phyloP scores from a whole-genome alignment of 2,797 vertebrate species.

The Aldrovandia affinis region DNA sequence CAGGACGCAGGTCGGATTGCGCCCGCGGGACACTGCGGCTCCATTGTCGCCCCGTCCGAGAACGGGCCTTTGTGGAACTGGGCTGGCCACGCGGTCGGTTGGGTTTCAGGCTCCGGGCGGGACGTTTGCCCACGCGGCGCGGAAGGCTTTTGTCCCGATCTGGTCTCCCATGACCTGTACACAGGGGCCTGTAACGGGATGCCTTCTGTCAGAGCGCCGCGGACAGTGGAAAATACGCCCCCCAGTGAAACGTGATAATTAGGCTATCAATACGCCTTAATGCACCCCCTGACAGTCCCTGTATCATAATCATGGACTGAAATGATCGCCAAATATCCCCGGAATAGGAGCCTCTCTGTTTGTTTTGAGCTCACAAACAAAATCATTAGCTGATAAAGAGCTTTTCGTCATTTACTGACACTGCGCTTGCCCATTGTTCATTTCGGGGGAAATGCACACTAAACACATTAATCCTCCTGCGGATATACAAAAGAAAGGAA shows the following conservation, averaged over 20 bases:
- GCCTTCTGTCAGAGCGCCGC: background rate
- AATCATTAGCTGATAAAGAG: background rate
- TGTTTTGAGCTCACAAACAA: background rate
- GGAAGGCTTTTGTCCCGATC: background rate
- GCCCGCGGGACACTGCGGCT: background rate
- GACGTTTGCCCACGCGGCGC: background rate
- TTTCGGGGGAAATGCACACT: background rate
- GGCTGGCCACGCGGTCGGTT: background rate
- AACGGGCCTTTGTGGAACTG: background rate
- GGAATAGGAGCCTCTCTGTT: background rate
- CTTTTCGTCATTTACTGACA: background rate
- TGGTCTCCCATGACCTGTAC: background rate
- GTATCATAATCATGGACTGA: background rate
- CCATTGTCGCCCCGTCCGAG: background rate
- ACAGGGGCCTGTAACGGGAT: background rate
- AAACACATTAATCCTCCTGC: background rate
- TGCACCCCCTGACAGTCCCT: conserved; percentile 1
- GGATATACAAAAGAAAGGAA: background rate
- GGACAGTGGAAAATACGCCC: background rate
- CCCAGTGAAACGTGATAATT: background rate
- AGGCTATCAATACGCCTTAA: background rate
- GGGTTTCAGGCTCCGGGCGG: background rate
- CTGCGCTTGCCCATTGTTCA: background rate
- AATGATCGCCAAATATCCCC: background rate
- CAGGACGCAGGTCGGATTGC: too few relatives aligned